These are phyloP conservation scores for Alcedo quadribrachys DNA, from an alignment of 2,797 vertebrate genomes.

Conservation along the genomic window DNA sequence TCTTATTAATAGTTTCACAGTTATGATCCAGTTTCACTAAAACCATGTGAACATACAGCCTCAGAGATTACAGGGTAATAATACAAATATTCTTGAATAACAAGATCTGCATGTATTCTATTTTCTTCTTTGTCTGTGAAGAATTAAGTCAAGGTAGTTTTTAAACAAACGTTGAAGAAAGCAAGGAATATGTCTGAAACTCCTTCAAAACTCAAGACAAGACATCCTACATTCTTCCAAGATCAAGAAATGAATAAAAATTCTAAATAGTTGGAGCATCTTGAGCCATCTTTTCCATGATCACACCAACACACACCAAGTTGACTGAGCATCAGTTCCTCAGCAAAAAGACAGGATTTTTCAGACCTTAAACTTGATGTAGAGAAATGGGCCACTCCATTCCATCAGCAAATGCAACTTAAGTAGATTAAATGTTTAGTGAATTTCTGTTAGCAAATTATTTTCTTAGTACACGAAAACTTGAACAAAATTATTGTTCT, in stretches of 20 bases:
- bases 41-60: neutral
- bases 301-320: rapidly evolving
- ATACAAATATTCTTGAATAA: neutral
- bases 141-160: neutral
- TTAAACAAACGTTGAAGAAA: neutral
- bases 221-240: neutral
- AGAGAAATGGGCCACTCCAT: neutral
- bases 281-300: neutral
- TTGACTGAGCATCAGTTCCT: neutral
- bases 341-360: neutral
- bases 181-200: neutral
- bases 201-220: neutral
- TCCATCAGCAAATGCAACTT: neutral
- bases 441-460: neutral
- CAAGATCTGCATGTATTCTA: neutral
- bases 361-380: neutral
- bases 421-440: rapidly evolving
- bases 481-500: neutral
- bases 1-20: neutral
- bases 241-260: neutral
- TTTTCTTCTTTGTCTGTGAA: neutral
- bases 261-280: neutral
- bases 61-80: neutral
- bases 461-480: neutral
- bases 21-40: neutral